Conservation (phyloP, 2,797 vertebrate genomes). For the Pempheris klunzingeri region DNA sequence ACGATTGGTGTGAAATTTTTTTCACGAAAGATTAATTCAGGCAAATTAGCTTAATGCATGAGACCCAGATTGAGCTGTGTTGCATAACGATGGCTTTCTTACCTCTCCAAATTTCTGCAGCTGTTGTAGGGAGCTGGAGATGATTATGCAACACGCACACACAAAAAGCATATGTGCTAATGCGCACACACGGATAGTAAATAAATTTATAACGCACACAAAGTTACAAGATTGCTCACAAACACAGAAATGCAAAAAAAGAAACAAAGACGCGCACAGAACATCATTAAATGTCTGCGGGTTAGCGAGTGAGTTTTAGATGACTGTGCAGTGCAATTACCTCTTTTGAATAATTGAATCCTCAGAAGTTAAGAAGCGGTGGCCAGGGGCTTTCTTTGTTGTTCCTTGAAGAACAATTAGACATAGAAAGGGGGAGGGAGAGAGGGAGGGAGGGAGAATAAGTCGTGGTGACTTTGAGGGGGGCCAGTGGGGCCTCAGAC, state of each 20-base stretch:
- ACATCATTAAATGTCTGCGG: slow-evolving; percentile 22
- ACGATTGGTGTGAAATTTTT: slow-evolving; percentile 14
- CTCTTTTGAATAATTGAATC: slow-evolving; percentile 69
- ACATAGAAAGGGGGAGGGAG: neutral
- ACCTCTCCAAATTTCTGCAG: slow-evolving; percentile 59
- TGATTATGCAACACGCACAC: slow-evolving; percentile 65
- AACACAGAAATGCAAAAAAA: neutral
- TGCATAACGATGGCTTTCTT: slow-evolving; percentile 63
- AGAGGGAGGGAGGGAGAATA: slow-evolving; percentile 7
- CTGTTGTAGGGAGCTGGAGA: slow-evolving; percentile 57
- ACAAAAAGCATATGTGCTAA: slow-evolving; percentile 4
- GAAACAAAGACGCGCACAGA: slow-evolving; percentile 16
- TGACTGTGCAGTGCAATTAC: slow-evolving; percentile 60
- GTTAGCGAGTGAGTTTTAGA: slow-evolving; percentile 36
- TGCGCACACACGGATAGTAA: neutral
- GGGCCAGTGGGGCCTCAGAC: slow-evolving; percentile 35
- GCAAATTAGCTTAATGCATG: slow-evolving; percentile 52
- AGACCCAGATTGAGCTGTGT: slow-evolving; percentile 56
- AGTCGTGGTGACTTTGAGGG: slow-evolving; percentile 55
- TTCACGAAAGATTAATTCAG: slow-evolving; percentile 60
- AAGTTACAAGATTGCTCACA: slow-evolving; percentile 11
- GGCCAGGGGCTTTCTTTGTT: slow-evolving; percentile 65
- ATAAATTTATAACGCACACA: slow-evolving; percentile 20
- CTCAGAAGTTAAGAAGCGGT: slow-evolving; percentile 58
- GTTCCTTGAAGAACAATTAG: slow-evolving; percentile 63